These are phyloP conservation scores for Tokudaia muenninki DNA, from an alignment of 2,797 vertebrate species.

Conservation along the genomic window DNA sequence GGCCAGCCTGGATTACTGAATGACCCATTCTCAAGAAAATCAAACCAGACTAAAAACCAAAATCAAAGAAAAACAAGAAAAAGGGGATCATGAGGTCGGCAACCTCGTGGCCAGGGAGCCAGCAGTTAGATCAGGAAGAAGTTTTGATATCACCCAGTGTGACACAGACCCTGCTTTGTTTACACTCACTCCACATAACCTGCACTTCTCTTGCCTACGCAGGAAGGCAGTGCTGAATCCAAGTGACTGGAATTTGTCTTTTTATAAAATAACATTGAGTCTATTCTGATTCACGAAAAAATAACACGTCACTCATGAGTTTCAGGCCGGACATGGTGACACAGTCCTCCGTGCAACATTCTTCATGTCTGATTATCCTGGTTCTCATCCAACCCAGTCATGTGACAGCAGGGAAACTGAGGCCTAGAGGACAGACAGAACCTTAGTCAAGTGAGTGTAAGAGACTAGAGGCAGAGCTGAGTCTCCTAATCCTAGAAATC, in stretches of 20 bases:
- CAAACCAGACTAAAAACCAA: neutral
- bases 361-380: neutral
- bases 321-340: neutral
- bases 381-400: neutral
- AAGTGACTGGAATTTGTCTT: neutral
- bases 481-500: neutral
- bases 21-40: neutral
- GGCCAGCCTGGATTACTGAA: neutral
- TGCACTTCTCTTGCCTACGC: neutral
- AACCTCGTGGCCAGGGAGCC: neutral
- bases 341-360: neutral
- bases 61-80: neutral
- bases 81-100: neutral
- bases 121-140: neutral
- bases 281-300: conserved; percentile 31
- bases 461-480: neutral
- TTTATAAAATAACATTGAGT: conserved; percentile 47
- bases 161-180: neutral
- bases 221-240: conserved; percentile 53
- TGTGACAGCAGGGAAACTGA: neutral
- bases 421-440: neutral
- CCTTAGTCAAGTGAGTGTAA: neutral
- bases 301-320: neutral
- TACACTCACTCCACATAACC: neutral
- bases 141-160: neutral